Evolutionary conservation across 2,113 vertebrate species (phyloP).

Genomic region (Pelodiscus sinensis): DNA sequence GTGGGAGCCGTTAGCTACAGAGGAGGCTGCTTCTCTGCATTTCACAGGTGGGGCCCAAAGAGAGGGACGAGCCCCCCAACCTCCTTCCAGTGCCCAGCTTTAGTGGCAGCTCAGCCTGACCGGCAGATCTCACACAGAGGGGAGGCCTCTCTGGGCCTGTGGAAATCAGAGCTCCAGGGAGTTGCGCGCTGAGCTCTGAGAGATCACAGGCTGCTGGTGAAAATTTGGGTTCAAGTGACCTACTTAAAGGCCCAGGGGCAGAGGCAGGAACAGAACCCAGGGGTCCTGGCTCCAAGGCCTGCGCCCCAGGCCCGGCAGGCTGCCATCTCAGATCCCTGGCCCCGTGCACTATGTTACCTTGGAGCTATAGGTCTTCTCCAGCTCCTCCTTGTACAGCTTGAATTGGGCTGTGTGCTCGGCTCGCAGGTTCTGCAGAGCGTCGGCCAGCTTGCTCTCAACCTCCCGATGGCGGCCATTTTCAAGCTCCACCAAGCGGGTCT

Average conservation of each 20-base stretch:
- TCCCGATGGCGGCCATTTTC: constrained; percentile 87
- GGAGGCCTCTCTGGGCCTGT: neutral
- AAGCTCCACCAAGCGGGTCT: constrained; percentile 87
- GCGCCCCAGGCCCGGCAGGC: neutral
- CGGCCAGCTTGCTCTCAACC: constrained; percentile 90
- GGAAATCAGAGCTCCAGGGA: neutral
- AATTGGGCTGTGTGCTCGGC: constrained; percentile 91
- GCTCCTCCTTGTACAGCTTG: constrained; percentile 89
- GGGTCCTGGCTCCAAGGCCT: neutral
- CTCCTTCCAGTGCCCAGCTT: neutral
- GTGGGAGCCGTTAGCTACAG: no score
- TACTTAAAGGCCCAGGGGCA: neutral
- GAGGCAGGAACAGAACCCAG: neutral
- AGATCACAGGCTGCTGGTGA: neutral
- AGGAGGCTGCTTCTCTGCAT: neutral
- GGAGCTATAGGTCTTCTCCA: constrained; percentile 91
- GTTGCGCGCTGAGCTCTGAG: neutral
- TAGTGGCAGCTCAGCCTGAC: neutral
- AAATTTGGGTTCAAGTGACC: neutral
- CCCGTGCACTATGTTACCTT: constrained; percentile 79
- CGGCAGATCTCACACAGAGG: neutral
- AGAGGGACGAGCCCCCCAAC: neutral
- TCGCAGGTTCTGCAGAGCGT: constrained; percentile 87
- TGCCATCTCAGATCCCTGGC: no score
- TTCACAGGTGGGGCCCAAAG: neutral